Conservation (phyloP, 1,140 invertebrate genomes). For the Pteromalus puparum region DNA sequence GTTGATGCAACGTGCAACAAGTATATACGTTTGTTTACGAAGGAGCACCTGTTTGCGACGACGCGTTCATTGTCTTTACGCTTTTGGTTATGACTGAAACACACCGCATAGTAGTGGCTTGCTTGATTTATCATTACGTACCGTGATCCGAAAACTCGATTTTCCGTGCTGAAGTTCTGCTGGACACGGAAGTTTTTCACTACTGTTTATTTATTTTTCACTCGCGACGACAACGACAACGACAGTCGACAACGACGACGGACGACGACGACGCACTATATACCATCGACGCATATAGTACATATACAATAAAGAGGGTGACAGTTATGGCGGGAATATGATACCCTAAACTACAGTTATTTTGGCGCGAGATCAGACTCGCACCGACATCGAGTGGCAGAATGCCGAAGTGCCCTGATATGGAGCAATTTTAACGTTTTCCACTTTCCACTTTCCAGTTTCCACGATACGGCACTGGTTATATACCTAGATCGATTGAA, state of each 20-base stretch:
- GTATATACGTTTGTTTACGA: neutral
- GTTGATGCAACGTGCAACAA: neutral
- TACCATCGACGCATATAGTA: too few relatives aligned
- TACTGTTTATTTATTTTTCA: neutral
- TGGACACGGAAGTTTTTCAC: neutral
- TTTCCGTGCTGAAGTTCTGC: neutral
- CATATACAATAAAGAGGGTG: neutral
- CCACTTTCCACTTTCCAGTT: too few relatives aligned
- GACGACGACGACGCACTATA: slow-evolving; percentile 5
- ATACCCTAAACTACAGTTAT: slow-evolving; percentile 20
- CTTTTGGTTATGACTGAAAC: slow-evolving; percentile 10
- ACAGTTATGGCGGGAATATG: slow-evolving; percentile 45
- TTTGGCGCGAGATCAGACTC: slow-evolving; percentile 43
- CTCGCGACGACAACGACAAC: neutral
- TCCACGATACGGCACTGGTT: too few relatives aligned
- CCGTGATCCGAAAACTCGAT: neutral
- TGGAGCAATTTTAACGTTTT: too few relatives aligned
- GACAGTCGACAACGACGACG: slow-evolving; percentile 12
- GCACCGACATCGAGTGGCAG: neutral
- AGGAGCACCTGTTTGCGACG: neutral
- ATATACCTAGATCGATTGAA: too few relatives aligned
- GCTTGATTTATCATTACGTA: slow-evolving; percentile 8
- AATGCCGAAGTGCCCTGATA: neutral
- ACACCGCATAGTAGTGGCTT: neutral
- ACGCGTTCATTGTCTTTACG: neutral